Conservation (phyloP, 2,888 invertebrate species). For the Ophion ellenae region DNA sequence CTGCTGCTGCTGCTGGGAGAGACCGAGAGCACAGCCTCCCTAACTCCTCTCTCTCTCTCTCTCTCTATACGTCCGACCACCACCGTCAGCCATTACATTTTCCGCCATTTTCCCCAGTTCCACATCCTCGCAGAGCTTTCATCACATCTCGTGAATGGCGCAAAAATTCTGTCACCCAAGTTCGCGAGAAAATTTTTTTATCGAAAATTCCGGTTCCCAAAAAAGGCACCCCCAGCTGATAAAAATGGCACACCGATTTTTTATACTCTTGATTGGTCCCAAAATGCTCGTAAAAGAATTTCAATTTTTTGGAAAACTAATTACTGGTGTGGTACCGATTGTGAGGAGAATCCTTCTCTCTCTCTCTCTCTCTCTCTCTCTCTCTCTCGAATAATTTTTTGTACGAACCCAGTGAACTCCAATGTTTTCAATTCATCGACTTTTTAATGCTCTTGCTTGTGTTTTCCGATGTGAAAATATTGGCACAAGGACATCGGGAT, state of each 20-base stretch:
- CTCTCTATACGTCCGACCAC: constrained; percentile 18
- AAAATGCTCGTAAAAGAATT: too few relatives aligned
- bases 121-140: neutral
- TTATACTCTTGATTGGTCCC: too few relatives aligned
- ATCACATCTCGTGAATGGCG: neutral
- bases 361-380: neutral
- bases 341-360: neutral
- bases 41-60: constrained; percentile 45
- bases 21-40: constrained; percentile 44
- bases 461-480: constrained; percentile 50
- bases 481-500: constrained; percentile 16
- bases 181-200: constrained; percentile 10
- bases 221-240: too few relatives aligned
- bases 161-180: constrained; percentile 15
- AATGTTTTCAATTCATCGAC: constrained; percentile 31
- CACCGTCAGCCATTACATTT: constrained; percentile 57
- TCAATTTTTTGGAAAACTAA: too few relatives aligned
- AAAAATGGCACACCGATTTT: too few relatives aligned
- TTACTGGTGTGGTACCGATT: too few relatives aligned
- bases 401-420: constrained; percentile 7
- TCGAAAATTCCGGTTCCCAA: constrained; percentile 5
- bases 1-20: constrained; percentile 48
- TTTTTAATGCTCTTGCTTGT: constrained; percentile 30
- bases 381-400: constrained; percentile 44
- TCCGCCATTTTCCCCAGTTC: constrained; percentile 60